A percentile compares a stretch with the other conserved stretches of the same genome.
phyloP scores from a whole-genome alignment of 2,888 invertebrate species.

The Ganaspis brasiliensis region DNA sequence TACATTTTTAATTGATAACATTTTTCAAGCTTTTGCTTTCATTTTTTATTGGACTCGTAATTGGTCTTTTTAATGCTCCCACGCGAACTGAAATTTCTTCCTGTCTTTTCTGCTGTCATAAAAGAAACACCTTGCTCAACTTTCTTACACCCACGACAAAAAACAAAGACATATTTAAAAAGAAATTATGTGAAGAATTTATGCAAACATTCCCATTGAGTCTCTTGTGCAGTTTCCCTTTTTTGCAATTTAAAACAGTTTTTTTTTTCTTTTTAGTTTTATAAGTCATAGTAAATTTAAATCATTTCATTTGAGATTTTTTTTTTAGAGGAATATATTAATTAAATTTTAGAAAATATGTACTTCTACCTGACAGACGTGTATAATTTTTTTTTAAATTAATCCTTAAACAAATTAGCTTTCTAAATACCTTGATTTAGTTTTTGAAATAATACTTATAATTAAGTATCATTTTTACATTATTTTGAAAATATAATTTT shows the following conservation, averaged over 20 bases:
- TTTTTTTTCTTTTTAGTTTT: background rate
- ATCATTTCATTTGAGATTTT: too few relatives aligned
- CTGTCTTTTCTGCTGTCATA: background rate
- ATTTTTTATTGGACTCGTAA: background rate
- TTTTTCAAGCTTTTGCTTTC: conserved; percentile 20
- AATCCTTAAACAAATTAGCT: too few relatives aligned
- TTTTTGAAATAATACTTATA: too few relatives aligned
- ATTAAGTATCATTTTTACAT: too few relatives aligned
- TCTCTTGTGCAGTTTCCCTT: background rate
- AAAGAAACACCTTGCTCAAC: background rate
- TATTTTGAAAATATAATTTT: too few relatives aligned
- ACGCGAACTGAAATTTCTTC: conserved; percentile 4
- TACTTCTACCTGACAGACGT: too few relatives aligned
- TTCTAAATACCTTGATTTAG: too few relatives aligned
- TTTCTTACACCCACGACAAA: conserved; percentile 9
- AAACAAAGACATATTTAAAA: background rate
- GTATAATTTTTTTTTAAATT: too few relatives aligned
- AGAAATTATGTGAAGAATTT: background rate
- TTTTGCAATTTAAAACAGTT: background rate
- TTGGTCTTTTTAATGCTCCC: background rate
- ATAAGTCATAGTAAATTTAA: too few relatives aligned
- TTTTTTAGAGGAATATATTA: too few relatives aligned
- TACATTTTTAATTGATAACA: conserved; percentile 14
- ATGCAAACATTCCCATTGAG: background rate
- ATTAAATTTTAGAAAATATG: too few relatives aligned